Base-by-base conservation (phyloP, 2,113 vertebrate species). In the Camelus bactrianus region DNA sequence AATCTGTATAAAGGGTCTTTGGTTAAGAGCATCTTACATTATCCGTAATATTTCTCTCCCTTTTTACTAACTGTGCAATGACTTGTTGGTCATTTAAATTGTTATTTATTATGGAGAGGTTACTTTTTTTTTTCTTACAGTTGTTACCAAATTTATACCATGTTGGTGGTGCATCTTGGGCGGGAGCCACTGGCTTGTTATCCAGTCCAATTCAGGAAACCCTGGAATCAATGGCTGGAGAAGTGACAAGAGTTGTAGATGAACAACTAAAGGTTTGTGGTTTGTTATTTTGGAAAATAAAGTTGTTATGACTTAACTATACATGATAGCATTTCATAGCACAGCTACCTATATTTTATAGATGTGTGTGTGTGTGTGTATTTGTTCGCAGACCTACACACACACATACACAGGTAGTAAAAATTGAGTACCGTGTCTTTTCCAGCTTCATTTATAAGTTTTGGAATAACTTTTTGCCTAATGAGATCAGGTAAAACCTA, bases 121-220 rank as follows among this genome's bases (percentile, higher is more conserved):
- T 83, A 46, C 35, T 50, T 95, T 54, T 9, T 42, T 88, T 96
- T 88, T 82, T 72, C 38, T 97, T 95, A 17, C 97, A 99, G 99
- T 98, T 99, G 84, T 98, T 99, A 92, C 99, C 99, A 73, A 99
- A 99, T 97, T 98, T 99, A 6, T 99, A 99, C 98, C 99, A 99
- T 72, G 99, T 99, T 0, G 99, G 99, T 30, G 99, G 99, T 52
- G 97, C 98, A 12, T 99, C 99, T 85, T 99, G 99, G 98, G 98
- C 99, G 12, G 99, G 99, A 96, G 97, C 98, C 32, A 99, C 99
- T 79, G 99, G 98, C 75, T 98, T 98, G 0, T 98, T 99, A 30
- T 98, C 98, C 35, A 99, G 98, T 76, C 99, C 99, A 46, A 99
- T 99, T 97, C 99, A 99, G 97, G 99, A 99, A 95, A 99, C 99